A percentile compares a stretch with the other conserved stretches of the same genome.
phyloP scores from a whole-genome alignment of 1,140 invertebrate species.

The Kradibia gibbosae region DNA sequence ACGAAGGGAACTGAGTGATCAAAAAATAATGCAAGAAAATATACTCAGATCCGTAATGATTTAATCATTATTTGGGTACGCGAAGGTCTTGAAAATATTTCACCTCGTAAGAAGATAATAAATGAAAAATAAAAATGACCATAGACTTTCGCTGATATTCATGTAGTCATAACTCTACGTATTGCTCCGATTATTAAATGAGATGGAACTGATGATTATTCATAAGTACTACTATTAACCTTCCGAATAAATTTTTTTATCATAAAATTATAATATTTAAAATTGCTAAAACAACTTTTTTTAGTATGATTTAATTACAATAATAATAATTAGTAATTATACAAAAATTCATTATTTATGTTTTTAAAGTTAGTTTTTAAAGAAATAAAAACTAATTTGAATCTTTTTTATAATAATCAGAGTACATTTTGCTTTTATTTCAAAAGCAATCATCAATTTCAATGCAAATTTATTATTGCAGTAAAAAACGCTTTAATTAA shows the following conservation, averaged over 20 bases:
- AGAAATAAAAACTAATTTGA: too few species aligned
- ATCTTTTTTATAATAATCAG: too few species aligned
- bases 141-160: constrained; percentile 2
- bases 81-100: background rate
- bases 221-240: background rate
- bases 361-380: too few species aligned
- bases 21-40: background rate
- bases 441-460: background rate
- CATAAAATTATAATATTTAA: background rate
- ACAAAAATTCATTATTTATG: too few species aligned
- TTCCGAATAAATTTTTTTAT: background rate
- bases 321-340: too few species aligned
- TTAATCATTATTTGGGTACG: background rate
- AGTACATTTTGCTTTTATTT: background rate
- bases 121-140: background rate
- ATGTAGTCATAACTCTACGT: background rate
- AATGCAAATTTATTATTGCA: background rate
- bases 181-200: background rate
- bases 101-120: background rate
- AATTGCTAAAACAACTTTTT: too few species aligned
- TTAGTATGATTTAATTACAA: too few species aligned
- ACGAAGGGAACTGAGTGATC: background rate
- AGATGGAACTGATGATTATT: background rate
- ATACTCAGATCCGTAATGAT: background rate
- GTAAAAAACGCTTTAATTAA: background rate